A percentile compares a stretch with the other conserved stretches of the same genome.
Evolutionary conservation across 2,888 invertebrate genomes (phyloP).

Genomic region (Ornithoptera alexandrae): DNA sequence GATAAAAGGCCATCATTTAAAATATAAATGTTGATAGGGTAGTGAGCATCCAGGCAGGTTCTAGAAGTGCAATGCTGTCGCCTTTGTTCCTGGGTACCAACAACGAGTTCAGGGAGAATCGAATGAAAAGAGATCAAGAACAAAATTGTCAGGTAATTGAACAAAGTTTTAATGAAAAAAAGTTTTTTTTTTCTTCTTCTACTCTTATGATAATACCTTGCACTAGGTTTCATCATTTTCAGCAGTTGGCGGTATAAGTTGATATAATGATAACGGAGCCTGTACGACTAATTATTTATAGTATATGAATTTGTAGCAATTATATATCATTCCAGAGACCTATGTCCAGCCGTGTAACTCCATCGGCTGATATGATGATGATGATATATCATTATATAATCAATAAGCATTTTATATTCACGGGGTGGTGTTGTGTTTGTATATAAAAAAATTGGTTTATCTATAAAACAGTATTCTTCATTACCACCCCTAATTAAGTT

Average conservation of each 20-base stretch:
- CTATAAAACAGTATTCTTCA: background rate
- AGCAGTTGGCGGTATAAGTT: background rate
- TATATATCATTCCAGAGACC: too few species aligned
- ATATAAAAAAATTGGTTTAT: background rate
- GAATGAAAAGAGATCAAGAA: background rate
- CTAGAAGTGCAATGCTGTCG: slow-evolving; percentile 54
- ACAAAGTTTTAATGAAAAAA: background rate
- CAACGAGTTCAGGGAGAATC: slow-evolving; percentile 23
- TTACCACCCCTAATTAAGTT: background rate
- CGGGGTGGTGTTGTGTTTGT: background rate
- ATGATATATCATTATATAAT: background rate
- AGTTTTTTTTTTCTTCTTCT: too few species aligned
- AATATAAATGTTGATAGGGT: slow-evolving; percentile 30
- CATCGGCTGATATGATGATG: too few species aligned
- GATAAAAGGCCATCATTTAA: background rate
- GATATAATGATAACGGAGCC: too few species aligned
- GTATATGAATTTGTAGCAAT: background rate
- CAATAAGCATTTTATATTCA: background rate
- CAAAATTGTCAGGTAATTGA: slow-evolving; percentile 31
- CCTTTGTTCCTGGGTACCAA: slow-evolving; percentile 48
- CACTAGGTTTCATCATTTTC: background rate
- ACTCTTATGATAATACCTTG: background rate
- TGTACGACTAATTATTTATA: too few species aligned
- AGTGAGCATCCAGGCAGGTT: slow-evolving; percentile 52
- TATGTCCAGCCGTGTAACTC: too few species aligned